Conservation (phyloP, 2,888 invertebrate species). For the Cheilosia urbana region DNA sequence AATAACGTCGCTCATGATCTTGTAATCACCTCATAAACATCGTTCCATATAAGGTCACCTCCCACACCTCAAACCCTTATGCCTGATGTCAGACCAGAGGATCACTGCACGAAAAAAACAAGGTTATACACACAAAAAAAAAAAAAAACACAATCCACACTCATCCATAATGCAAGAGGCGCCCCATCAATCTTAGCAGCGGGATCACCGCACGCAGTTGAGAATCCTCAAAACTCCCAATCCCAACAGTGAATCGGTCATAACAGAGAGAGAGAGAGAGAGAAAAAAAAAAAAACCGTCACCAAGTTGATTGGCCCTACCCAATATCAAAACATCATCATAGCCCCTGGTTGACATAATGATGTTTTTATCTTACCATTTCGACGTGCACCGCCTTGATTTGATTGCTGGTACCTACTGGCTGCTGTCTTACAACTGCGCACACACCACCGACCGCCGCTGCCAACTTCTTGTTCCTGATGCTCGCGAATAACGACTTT, state of each 20-base stretch:
- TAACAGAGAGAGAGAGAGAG: background rate
- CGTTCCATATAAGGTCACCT: conserved; percentile 30
- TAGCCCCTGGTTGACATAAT: conserved; percentile 72
- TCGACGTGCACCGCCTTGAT: conserved; percentile 55
- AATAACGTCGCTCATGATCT: conserved; percentile 35
- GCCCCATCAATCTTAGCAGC: conserved; percentile 54
- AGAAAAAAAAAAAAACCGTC: conserved; percentile 52
- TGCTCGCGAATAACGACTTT: conserved; percentile 39
- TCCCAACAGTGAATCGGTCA: background rate
- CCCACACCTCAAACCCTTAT: conserved; percentile 51
- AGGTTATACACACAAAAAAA: background rate
- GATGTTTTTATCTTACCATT: conserved; percentile 67
- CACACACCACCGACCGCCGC: background rate
- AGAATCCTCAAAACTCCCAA: conserved; percentile 25
- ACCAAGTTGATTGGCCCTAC: conserved; percentile 73
- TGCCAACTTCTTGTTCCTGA: conserved; percentile 19
- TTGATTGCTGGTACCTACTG: conserved; percentile 43
- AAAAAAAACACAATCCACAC: conserved; percentile 23
- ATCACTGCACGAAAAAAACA: background rate
- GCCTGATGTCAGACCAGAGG: conserved; percentile 2
- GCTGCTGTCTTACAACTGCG: conserved; percentile 36
- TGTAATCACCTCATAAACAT: conserved; percentile 62
- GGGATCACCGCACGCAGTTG: conserved; percentile 54
- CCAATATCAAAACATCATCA: conserved; percentile 73
- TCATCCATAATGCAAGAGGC: conserved; percentile 69